phyloP scores from a whole-genome alignment of 1,140 invertebrate species.

The Neodiprion fabricii region DNA sequence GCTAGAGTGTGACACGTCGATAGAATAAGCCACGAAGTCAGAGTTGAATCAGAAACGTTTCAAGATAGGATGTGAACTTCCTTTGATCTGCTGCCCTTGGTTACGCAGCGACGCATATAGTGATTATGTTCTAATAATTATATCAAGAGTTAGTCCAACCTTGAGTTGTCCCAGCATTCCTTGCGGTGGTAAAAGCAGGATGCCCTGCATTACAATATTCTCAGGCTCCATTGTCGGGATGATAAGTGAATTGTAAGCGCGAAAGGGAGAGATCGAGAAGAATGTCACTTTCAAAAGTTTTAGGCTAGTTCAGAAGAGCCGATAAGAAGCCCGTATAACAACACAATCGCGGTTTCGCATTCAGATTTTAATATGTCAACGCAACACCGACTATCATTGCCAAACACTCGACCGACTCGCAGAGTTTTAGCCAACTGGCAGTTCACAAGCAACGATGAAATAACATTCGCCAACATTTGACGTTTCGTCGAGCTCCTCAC shows the following conservation, averaged over 20 bases:
- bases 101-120: conserved; percentile 37
- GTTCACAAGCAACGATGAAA: no score
- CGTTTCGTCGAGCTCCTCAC: neutral
- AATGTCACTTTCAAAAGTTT: no score
- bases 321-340: no score
- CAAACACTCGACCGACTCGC: no score
- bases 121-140: neutral
- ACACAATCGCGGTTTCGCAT: no score
- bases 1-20: no score
- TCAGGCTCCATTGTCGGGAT: conserved; percentile 67
- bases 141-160: conserved; percentile 45
- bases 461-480: neutral
- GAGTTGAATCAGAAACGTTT: conserved; percentile 11
- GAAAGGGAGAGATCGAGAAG: no score
- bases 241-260: no score
- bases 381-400: no score
- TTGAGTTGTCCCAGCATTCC: conserved; percentile 65
- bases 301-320: no score
- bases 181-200: conserved; percentile 73
- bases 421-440: no score
- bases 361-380: no score
- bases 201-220: conserved; percentile 71
- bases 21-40: neutral
- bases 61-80: conserved; percentile 42
- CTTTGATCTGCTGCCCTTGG: conserved; percentile 65